These are phyloP conservation scores for Muscina levida DNA, from an alignment of 2,888 invertebrate species.

Conservation along the genomic window DNA sequence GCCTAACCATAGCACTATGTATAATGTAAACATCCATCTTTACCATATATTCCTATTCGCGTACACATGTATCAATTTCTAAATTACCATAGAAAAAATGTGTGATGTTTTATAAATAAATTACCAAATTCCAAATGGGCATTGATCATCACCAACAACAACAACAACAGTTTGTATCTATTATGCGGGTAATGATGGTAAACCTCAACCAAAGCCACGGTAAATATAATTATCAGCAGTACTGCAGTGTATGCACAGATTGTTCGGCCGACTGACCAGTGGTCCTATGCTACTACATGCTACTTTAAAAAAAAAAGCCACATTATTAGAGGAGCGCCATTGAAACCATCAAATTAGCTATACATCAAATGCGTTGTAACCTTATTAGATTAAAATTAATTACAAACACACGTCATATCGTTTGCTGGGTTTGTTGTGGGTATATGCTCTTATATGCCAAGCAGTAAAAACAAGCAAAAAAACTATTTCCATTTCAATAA, in stretches of 20 bases:
- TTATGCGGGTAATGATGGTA: neutral
- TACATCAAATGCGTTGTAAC: no score
- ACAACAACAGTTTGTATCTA: no score
- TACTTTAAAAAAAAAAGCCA: slow-evolving; percentile 6
- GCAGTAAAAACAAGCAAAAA: no score
- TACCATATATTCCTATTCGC: neutral
- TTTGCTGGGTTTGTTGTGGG: no score
- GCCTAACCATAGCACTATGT: neutral
- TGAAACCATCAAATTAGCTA: no score
- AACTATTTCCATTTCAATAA: no score
- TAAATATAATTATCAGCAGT: slow-evolving; percentile 18
- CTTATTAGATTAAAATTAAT: no score
- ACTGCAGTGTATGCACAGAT: no score
- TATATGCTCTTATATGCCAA: no score
- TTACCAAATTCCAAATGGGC: neutral
- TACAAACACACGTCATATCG: no score
- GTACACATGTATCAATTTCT: neutral
- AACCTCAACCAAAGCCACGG: neutral
- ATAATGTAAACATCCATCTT: neutral
- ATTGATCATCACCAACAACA: slow-evolving; percentile 2
- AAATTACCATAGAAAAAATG: slow-evolving; percentile 13
- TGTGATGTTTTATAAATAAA: slow-evolving; percentile 21
- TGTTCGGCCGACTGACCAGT: no score
- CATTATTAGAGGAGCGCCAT: slow-evolving; percentile 22
- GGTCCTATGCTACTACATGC: neutral